phyloP scores from a whole-genome alignment of 2,113 vertebrate genomes.

The Syrmaticus mikado region DNA sequence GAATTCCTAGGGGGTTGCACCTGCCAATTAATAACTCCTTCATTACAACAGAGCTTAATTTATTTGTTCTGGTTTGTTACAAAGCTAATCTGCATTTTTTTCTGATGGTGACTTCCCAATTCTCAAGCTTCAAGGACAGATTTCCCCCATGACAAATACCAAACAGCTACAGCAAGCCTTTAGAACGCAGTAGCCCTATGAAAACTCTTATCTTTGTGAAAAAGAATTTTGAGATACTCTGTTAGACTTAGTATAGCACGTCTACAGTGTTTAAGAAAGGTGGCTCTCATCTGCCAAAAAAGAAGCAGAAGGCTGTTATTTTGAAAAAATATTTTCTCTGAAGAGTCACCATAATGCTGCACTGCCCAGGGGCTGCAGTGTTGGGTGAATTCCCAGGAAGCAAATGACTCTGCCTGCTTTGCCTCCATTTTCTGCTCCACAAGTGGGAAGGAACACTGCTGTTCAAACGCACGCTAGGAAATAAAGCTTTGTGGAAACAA shows the following conservation, averaged over 20 bases:
- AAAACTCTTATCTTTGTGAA: neutral
- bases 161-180: neutral
- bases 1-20: constrained; percentile 19
- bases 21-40: neutral
- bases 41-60: neutral
- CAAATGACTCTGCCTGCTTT: neutral
- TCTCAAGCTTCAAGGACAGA: neutral
- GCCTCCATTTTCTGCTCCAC: neutral
- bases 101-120: neutral
- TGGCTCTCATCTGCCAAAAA: neutral
- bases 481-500: constrained; percentile 5
- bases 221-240: neutral
- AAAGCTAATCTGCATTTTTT: constrained; percentile 23
- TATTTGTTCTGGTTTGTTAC: constrained; percentile 4
- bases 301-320: neutral
- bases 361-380: neutral
- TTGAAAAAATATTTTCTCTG: neutral
- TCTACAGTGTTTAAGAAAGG: neutral
- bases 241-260: neutral
- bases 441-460: neutral
- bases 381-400: neutral
- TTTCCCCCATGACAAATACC: neutral
- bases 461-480: neutral
- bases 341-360: neutral
- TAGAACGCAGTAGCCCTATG: neutral